Percentiles rank a stretch among this genome's conserved stretches.
These are phyloP conservation scores for Eristalis intricaria DNA, from an alignment of 2,888 invertebrate genomes.

Conservation along the genomic window DNA sequence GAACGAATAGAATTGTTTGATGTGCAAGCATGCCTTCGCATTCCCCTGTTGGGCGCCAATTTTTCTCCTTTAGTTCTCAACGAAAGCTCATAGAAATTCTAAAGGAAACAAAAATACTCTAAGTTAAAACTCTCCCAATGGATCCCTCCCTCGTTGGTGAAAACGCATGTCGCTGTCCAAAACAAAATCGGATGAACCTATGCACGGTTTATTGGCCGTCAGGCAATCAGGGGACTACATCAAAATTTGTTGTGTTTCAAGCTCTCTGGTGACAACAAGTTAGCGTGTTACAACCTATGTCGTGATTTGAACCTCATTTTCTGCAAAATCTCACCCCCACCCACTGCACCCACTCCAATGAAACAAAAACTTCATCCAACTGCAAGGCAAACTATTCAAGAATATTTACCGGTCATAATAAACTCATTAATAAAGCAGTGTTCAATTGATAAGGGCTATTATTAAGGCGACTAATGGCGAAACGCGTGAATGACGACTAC, in stretches of 20 bases:
- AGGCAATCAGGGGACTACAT: too few species aligned
- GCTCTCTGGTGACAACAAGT: constrained; percentile 1
- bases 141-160: too few species aligned
- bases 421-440: constrained; percentile 69
- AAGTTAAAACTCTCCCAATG: too few species aligned
- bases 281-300: not conserved
- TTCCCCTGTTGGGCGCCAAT: too few species aligned
- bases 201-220: not conserved
- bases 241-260: not conserved
- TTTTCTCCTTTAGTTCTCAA: too few species aligned
- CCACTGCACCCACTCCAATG: not conserved
- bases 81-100: too few species aligned
- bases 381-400: constrained; percentile 1
- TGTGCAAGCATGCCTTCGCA: too few species aligned
- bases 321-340: not conserved
- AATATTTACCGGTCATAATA: constrained; percentile 54
- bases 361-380: not conserved
- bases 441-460: constrained; percentile 69
- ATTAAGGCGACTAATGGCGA: constrained; percentile 69
- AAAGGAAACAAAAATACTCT: too few species aligned
- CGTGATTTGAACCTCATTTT: not conserved
- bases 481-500: constrained; percentile 64
- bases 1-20: too few species aligned
- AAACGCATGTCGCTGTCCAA: not conserved
- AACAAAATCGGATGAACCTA: not conserved